These are phyloP conservation scores for Ichneumoninae sp. DNA, from an alignment of 2,888 invertebrate genomes.

Conservation along the genomic window DNA sequence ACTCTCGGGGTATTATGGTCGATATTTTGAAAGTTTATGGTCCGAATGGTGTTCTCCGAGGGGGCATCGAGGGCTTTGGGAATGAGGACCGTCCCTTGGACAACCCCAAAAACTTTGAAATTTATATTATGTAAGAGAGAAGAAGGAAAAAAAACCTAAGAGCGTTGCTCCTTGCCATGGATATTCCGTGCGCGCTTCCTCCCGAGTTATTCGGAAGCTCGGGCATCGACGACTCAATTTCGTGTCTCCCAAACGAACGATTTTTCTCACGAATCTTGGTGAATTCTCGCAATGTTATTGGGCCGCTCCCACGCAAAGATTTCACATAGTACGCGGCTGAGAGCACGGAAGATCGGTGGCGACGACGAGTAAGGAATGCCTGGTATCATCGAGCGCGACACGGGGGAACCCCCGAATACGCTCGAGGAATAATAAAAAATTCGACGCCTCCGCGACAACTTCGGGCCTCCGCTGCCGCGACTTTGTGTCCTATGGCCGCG, in stretches of 20 bases:
- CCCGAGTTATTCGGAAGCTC: constrained; percentile 56
- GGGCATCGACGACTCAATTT: not conserved
- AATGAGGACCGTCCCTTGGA: not conserved
- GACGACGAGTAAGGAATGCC: constrained; percentile 53
- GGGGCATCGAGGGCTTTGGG: not conserved
- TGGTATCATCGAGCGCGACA: constrained; percentile 58
- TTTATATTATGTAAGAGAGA: not conserved
- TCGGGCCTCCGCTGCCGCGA: constrained; percentile 66
- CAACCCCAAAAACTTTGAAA: not conserved
- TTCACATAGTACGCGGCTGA: constrained; percentile 41
- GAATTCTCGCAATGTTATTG: constrained; percentile 38
- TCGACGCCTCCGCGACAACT: constrained; percentile 67
- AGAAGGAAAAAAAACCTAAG: not conserved
- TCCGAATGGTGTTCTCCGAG: constrained; percentile 25
- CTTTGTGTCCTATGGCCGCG: constrained; percentile 79
- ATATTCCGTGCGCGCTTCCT: constrained; percentile 35
- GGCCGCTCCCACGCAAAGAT: constrained; percentile 63
- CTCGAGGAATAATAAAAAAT: constrained; percentile 79
- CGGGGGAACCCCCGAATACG: constrained; percentile 68
- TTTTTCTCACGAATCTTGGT: constrained; percentile 49
- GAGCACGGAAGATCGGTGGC: constrained; percentile 69
- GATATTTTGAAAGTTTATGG: constrained; percentile 51
- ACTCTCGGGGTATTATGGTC: constrained; percentile 19
- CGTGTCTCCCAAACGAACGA: constrained; percentile 34
- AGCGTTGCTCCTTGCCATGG: constrained; percentile 1